Percentiles rank a stretch among this genome's conserved stretches.
These are phyloP conservation scores for Diaperis boleti DNA, from an alignment of 2,888 invertebrate genomes.

Conservation along the genomic window DNA sequence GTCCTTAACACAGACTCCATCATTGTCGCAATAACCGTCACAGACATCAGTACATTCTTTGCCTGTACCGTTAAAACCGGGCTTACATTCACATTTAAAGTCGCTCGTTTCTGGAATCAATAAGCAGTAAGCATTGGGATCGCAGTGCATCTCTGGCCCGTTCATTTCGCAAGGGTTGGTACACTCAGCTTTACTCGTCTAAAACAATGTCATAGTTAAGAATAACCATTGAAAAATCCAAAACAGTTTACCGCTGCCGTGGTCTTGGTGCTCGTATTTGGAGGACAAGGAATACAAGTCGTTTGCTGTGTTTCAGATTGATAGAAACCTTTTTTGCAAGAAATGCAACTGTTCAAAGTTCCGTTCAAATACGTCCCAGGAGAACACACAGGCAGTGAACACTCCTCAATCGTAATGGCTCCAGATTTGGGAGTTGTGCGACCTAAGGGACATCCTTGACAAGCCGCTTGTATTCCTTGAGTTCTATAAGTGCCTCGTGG, in stretches of 20 bases:
- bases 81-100: constrained; percentile 93
- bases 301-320: constrained; percentile 92
- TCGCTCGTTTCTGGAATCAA: constrained; percentile 85
- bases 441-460: constrained; percentile 87
- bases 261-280: constrained; percentile 89
- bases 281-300: constrained; percentile 87
- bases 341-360: constrained; percentile 86
- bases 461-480: constrained; percentile 89
- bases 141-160: constrained; percentile 86
- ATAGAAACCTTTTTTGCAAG: constrained; percentile 91
- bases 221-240: too few relatives aligned
- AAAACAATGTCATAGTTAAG: constrained; percentile 42
- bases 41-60: constrained; percentile 86
- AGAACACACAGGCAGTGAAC: constrained; percentile 89
- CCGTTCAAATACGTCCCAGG: constrained; percentile 89
- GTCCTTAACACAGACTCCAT: constrained; percentile 89
- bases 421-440: constrained; percentile 91
- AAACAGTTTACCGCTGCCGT: constrained; percentile 77
- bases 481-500: constrained; percentile 80
- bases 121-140: constrained; percentile 88
- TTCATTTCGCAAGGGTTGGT: constrained; percentile 91
- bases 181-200: constrained; percentile 86
- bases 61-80: constrained; percentile 92
- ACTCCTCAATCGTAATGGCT: constrained; percentile 87
- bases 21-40: constrained; percentile 88